phyloP scores from a whole-genome alignment of 2,888 invertebrate genomes.

The Dichetophora obliterata region DNA sequence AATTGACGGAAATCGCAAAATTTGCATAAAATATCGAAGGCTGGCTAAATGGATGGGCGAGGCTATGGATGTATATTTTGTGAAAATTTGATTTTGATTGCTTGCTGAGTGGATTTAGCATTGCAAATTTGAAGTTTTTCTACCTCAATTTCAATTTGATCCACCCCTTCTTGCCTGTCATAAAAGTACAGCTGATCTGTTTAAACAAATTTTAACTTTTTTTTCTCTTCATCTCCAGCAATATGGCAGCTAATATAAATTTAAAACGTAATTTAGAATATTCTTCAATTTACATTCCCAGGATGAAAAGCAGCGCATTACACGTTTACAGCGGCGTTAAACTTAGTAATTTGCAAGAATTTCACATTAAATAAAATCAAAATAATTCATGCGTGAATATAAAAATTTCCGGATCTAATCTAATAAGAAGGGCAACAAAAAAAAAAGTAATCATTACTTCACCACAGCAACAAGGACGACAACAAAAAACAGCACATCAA shows the following conservation, averaged over 20 bases:
- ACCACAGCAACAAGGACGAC: not conserved
- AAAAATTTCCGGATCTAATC: not conserved
- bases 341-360: constrained; percentile 7
- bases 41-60: not conserved
- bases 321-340: too few species aligned
- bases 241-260: not conserved
- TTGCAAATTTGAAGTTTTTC: not conserved
- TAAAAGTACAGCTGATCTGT: not conserved
- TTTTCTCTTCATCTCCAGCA: not conserved
- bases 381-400: constrained; percentile 23
- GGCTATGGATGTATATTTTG: not conserved
- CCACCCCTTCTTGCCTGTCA: not conserved
- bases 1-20: constrained; percentile 32
- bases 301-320: too few species aligned
- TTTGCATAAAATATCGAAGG: constrained; percentile 17
- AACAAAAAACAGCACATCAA: not conserved
- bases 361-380: constrained; percentile 20
- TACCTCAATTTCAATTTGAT: not conserved
- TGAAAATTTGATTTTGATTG: constrained; percentile 25
- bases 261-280: not conserved
- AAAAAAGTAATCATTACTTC: not conserved
- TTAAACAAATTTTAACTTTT: too few species aligned
- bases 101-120: constrained; percentile 9
- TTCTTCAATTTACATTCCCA: too few species aligned
- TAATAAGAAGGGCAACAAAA: not conserved